Conservation (phyloP, 2,797 vertebrate genomes). For the Lutjanus campechanus region DNA sequence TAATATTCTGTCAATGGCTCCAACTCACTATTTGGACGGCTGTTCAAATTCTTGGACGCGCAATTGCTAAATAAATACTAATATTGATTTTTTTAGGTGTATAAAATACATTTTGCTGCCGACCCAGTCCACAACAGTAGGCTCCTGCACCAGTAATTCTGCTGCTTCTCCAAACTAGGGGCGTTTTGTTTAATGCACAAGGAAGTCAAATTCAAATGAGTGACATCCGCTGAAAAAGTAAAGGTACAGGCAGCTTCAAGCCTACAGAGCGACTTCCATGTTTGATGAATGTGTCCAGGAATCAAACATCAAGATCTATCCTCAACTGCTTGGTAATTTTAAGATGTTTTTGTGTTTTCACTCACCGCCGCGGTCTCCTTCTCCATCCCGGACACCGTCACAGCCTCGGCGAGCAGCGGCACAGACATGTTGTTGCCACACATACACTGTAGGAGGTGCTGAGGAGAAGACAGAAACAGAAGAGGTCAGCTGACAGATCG, state of each 20-base stretch:
- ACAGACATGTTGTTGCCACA: constrained; percentile 99
- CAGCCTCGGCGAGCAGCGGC: constrained; percentile 97
- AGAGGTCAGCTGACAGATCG: constrained; percentile 23
- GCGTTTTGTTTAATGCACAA: no score
- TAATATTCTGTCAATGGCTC: no score
- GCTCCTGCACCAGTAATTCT: no score
- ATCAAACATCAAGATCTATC: background rate
- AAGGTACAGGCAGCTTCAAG: background rate
- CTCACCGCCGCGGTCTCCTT: constrained; percentile 98
- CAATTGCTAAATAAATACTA: no score
- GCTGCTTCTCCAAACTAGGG: no score
- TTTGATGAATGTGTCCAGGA: background rate
- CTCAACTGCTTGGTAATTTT: background rate
- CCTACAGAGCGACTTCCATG: background rate
- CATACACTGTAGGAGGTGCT: constrained; percentile 94
- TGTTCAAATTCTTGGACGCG: no score
- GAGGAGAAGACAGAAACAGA: constrained; percentile 32
- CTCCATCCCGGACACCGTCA: constrained; percentile 94
- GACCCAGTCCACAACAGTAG: no score
- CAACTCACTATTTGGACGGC: no score
- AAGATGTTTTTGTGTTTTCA: background rate
- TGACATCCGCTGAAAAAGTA: background rate
- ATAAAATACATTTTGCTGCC: no score
- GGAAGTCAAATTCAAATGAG: no score
- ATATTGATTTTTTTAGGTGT: no score